phyloP scores from a whole-genome alignment of 2,888 invertebrate species.

The Myopa tessellatipennis region DNA sequence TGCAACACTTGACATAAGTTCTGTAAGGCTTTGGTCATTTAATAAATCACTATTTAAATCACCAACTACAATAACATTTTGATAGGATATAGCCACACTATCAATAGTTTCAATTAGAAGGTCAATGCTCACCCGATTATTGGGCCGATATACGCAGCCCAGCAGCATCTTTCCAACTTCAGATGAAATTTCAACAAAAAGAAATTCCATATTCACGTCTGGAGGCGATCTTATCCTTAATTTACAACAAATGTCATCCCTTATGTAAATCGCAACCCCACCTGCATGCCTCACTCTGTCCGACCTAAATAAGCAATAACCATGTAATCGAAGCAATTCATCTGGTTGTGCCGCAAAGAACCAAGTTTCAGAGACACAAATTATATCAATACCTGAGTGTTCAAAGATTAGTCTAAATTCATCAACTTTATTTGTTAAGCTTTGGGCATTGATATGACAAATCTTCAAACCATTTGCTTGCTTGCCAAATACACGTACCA shows the following conservation, averaged over 20 bases:
- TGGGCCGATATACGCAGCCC: not conserved
- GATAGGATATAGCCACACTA: not conserved
- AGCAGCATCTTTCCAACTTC: too few species aligned
- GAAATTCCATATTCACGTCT: too few species aligned
- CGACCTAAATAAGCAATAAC: not conserved
- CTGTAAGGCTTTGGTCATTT: not conserved
- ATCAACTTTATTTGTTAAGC: too few species aligned
- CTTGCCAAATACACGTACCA: too few species aligned
- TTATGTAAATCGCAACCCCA: constrained; percentile 22
- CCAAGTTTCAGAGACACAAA: too few species aligned
- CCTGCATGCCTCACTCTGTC: constrained; percentile 13
- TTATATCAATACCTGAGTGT: too few species aligned
- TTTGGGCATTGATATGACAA: too few species aligned
- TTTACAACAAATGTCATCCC: constrained; percentile 6
- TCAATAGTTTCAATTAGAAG: not conserved
- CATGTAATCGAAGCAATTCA: not conserved
- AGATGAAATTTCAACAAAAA: too few species aligned
- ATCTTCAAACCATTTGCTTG: too few species aligned
- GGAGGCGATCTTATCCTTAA: not conserved
- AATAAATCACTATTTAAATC: constrained; percentile 10
- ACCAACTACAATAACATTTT: not conserved
- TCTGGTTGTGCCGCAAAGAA: too few species aligned
- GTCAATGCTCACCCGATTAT: not conserved
- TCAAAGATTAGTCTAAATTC: too few species aligned
- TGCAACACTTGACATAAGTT: not conserved